phyloP scores from a whole-genome alignment of 2,113 vertebrate species.

The Seriola dumerili region DNA sequence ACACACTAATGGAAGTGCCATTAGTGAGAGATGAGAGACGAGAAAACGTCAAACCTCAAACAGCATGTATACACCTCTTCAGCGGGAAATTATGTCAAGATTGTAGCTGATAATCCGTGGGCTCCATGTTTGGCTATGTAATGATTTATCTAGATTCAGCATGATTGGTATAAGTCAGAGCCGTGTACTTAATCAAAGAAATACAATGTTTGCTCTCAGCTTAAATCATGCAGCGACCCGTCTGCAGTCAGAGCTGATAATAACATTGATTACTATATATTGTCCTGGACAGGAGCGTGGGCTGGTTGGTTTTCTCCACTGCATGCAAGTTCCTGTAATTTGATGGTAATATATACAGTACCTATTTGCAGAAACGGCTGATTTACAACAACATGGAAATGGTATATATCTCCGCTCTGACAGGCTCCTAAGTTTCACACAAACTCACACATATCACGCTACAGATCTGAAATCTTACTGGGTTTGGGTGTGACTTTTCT shows the following conservation, averaged over 20 bases:
- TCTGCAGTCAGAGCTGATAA: conserved; percentile 35
- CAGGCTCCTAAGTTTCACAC: neutral
- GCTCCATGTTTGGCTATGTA: neutral
- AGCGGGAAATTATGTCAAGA: conserved; percentile 22
- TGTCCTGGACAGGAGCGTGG: conserved; percentile 37
- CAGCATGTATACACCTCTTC: conserved; percentile 8
- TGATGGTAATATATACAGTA: conserved; percentile 4
- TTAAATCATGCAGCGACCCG: conserved; percentile 29
- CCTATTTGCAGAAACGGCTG: neutral
- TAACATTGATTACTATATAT: conserved; percentile 50
- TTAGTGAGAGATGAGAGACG: conserved; percentile 33
- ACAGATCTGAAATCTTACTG: neutral
- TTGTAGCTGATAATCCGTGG: neutral
- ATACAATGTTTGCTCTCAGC: conserved; percentile 28
- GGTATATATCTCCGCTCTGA: neutral
- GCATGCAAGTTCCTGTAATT: conserved; percentile 21
- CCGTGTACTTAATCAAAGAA: conserved; percentile 16
- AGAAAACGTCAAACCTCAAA: conserved; percentile 8
- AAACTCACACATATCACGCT: neutral
- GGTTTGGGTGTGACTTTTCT: neutral
- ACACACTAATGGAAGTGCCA: conserved; percentile 60
- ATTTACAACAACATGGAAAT: neutral
- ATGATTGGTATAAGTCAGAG: conserved; percentile 1
- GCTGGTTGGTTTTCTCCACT: conserved; percentile 20
- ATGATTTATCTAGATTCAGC: neutral